A percentile compares a stretch with the other conserved stretches of the same genome.
phyloP scores from a whole-genome alignment of 2,797 vertebrate species.

The Crocidura indochinensis region DNA sequence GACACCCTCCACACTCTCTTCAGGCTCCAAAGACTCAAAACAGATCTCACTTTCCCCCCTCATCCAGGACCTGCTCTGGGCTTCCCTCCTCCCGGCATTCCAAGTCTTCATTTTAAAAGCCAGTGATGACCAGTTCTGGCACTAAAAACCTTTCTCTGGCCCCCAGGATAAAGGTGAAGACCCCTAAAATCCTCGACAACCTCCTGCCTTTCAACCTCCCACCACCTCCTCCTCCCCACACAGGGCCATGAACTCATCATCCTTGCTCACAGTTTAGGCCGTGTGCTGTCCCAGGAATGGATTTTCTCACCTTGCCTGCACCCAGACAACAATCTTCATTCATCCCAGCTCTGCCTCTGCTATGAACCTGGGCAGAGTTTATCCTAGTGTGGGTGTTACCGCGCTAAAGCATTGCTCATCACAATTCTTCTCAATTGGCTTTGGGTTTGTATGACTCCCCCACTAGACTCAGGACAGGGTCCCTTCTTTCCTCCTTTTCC shows the following conservation, averaged over 20 bases:
- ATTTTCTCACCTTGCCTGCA: background rate
- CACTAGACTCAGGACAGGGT: background rate
- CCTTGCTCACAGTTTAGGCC: background rate
- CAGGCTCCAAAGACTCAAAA: background rate
- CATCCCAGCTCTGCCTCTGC: background rate
- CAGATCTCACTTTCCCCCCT: background rate
- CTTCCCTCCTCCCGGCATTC: background rate
- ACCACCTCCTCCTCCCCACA: too few relatives aligned
- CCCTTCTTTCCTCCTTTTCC: background rate
- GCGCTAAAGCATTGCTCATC: background rate
- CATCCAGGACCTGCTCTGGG: fast-evolving
- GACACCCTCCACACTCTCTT: background rate
- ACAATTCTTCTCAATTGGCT: background rate
- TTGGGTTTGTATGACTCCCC: background rate
- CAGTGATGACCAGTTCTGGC: too few relatives aligned
- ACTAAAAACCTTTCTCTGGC: too few relatives aligned
- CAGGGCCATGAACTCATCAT: background rate
- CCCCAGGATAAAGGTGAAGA: too few relatives aligned
- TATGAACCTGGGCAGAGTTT: too few relatives aligned
- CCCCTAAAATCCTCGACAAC: too few relatives aligned
- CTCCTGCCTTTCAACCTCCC: fast-evolving
- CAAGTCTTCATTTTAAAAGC: background rate
- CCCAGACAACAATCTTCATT: too few relatives aligned
- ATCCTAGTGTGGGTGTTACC: too few relatives aligned
- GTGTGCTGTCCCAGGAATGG: background rate